These are phyloP conservation scores for Apus apus DNA, from an alignment of 2,113 vertebrate genomes.

Conservation along the genomic window DNA sequence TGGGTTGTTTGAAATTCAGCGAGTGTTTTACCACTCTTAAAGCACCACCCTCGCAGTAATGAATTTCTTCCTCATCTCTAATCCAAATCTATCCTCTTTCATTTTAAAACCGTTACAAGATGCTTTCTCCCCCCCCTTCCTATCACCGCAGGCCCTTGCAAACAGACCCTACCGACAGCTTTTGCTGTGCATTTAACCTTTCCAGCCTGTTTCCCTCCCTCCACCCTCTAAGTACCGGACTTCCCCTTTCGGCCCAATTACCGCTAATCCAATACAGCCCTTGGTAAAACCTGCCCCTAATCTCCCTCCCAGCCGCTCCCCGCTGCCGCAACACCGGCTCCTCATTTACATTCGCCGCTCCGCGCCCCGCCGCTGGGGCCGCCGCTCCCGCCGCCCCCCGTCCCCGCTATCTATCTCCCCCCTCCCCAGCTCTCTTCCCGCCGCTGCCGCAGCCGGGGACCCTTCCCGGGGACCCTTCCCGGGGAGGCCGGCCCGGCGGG, in stretches of 20 bases:
- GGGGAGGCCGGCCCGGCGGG: background rate
- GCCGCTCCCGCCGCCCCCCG: no score
- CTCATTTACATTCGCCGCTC: background rate
- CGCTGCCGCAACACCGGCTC: background rate
- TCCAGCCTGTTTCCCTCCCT: background rate
- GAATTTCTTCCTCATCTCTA: no score
- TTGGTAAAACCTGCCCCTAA: background rate
- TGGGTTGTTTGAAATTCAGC: no score
- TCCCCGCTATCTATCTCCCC: background rate
- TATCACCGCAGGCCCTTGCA: no score
- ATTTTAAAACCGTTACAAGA: no score
- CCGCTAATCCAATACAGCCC: background rate
- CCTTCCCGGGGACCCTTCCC: background rate
- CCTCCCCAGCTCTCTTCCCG: no score
- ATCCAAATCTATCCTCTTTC: no score
- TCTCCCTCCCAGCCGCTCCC: background rate
- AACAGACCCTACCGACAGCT: background rate
- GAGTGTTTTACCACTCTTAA: no score
- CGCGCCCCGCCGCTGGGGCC: background rate
- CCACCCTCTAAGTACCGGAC: no score
- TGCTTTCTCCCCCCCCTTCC: background rate
- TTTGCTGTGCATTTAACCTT: background rate
- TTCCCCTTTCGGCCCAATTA: background rate
- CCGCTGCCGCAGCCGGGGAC: background rate
- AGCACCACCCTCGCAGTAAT: no score